Base-by-base conservation (phyloP, 2,797 vertebrate species). In the Pempheris klunzingeri region DNA sequence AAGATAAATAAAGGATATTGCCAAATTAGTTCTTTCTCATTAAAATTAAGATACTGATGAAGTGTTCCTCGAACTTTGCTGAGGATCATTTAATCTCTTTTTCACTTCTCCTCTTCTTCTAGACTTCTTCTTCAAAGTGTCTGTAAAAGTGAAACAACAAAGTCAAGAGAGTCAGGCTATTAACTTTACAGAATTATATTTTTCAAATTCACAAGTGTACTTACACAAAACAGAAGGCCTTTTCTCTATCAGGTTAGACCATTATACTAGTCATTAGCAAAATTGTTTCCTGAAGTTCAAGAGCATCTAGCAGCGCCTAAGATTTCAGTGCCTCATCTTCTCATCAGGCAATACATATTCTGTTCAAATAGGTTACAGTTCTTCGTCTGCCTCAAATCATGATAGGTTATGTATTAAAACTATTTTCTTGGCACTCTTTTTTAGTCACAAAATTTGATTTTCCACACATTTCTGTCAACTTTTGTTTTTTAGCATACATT, bases 251-350 rank as follows among this genome's bases (percentile, higher is more conserved):
- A 55, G n/a, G n/a, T n/a, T n/a, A 64, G 38, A 57, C 52, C 26
- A 74, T 74, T 79, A 65, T 74, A 53, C 39, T 38, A 34, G 39
- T 76, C 72, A 84, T 82, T 84, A 78, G 59, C 46, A 76, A 53
- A 67, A 61, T 44, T 78, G 59, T 72, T 28, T 55, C 22, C 28
- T 77, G 28, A 77, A 71, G 72, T 78, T 73, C 41, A 53, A 70
- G 38, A 79, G 65, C 77, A 60, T 61, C 55, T 7, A 63, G 55
- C 14, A 82, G 58, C 63, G 32, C 28, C 41, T 86, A 55, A 59
- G 52, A 77, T 36, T 46, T 43, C 41, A n/a, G n/a, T n/a, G n/a
- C 7, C 22, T 60, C 47, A 20, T 66, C 53, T 49, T 77, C 49
- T 81, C 58, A 76, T 79, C 30, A 77, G 72, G 15, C 18, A 18